Evolutionary conservation across 2,113 vertebrate species (phyloP), one percentile per base, ranked within the genome.

Genomic region (Myxocyprinus asiaticus): DNA sequence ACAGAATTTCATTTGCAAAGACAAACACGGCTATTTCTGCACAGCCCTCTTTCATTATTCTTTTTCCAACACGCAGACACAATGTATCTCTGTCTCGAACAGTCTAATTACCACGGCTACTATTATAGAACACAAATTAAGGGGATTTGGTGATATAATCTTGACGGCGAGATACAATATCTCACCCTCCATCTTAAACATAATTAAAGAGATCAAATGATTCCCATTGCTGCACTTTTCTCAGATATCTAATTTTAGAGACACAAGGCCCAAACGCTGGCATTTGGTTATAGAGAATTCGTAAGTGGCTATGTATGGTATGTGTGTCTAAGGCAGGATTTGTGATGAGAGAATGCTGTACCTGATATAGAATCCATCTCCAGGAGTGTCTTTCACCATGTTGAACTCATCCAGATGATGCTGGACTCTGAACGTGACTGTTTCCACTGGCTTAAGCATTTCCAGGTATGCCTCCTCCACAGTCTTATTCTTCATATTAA

Each of bases 281-380:
- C 14, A 12, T 61, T 17, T n/a, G 59, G 5, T 73, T 65, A 14
- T 58, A 17, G 2, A 14, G 64, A 82, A 74, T 7, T 33, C 9
- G 4, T 44, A 9, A 11, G 22, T 44, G 61, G 50, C 42, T 59
- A 22, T 63, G 51, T n/a, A 56, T 56, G 47, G 43, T 17, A 17
- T 68, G 77, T 64, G 43, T 7, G 44, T 63, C 17, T 12, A 58
- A 3, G 44, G 62, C 61, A 71, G 43, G n/a, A 58, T 56, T 48
- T 12, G 0, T 12, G 17, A 76, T 66, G 47, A 67, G 70, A 69
- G 7, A 56, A 15, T 59, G 48, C 7, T 42, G 74, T 90, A 99
- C 97, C 98, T 95, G 91, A 99, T 94, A 82, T 96, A 99, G 93
- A 99, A 99, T 82, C 96, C 95, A 85, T 99, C 98, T 48, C 97